Percentiles rank a stretch among this genome's conserved stretches.
These are phyloP conservation scores for Odontocerum albicorne DNA, from an alignment of 2,888 invertebrate species.

Conservation along the genomic window DNA sequence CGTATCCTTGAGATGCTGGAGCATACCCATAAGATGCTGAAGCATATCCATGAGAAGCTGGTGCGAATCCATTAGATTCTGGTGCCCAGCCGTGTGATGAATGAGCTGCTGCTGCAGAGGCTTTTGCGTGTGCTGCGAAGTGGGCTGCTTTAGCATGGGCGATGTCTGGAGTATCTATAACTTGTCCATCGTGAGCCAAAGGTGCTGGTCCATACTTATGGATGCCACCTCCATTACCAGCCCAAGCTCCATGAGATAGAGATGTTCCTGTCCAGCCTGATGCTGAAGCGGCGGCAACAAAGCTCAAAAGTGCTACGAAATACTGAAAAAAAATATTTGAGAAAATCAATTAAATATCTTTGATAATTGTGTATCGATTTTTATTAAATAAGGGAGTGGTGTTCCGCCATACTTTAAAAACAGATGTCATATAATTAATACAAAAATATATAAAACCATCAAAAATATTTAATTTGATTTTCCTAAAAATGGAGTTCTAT, in stretches of 20 bases:
- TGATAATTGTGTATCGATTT: too few species aligned
- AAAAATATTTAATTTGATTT: too few species aligned
- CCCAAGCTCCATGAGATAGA: slow-evolving; percentile 12
- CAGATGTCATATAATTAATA: too few species aligned
- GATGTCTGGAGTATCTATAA: slow-evolving; percentile 32
- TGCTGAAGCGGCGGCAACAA: slow-evolving; percentile 28
- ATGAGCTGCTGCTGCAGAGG: slow-evolving; percentile 15
- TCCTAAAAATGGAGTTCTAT: too few species aligned
- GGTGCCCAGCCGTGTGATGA: slow-evolving; percentile 18
- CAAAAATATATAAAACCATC: too few species aligned
- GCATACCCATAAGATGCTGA: slow-evolving; percentile 14
- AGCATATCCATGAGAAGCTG: slow-evolving; percentile 11
- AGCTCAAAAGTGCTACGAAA: slow-evolving; percentile 20
- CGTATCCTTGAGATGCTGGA: slow-evolving; percentile 3
- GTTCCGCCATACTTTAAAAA: too few species aligned
- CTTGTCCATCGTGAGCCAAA: slow-evolving; percentile 31
- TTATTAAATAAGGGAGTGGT: too few species aligned
- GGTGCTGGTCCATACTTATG: slow-evolving; percentile 30
- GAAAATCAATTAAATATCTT: too few species aligned
- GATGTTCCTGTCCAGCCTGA: slow-evolving; percentile 22
- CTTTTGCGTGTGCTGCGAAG: slow-evolving; percentile 48
- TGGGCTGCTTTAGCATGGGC: slow-evolving; percentile 47
- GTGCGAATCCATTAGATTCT: background rate
- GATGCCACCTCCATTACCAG: slow-evolving; percentile 10
- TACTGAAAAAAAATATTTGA: slow-evolving; percentile 29